These are phyloP conservation scores for Epicauta chinensis DNA, from an alignment of 1,140 invertebrate species.

Conservation along the genomic window DNA sequence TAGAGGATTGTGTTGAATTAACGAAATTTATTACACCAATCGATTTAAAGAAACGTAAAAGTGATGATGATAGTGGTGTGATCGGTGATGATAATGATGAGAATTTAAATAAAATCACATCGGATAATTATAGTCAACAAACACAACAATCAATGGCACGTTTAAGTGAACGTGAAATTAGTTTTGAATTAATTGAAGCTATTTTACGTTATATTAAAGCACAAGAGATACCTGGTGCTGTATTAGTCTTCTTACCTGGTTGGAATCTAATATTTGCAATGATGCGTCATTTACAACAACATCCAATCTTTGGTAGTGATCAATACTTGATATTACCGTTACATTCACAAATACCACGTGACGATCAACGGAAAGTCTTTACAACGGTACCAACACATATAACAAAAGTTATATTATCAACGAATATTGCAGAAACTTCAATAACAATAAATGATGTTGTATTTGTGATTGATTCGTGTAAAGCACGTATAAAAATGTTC, in stretches of 20 bases:
- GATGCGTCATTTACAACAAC: slow-evolving; percentile 75
- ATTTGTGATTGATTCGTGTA: slow-evolving; percentile 92
- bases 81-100: slow-evolving; percentile 66
- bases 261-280: slow-evolving; percentile 93
- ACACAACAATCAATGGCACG: slow-evolving; percentile 67
- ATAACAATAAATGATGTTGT: slow-evolving; percentile 97
- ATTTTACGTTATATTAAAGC: slow-evolving; percentile 70
- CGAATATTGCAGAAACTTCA: slow-evolving; percentile 90
- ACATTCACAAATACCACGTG: slow-evolving; percentile 84
- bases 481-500: slow-evolving; percentile 93
- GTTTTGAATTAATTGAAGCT: slow-evolving; percentile 85
- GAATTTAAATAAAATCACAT: slow-evolving; percentile 64
- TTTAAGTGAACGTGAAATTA: slow-evolving; percentile 83
- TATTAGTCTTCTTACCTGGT: slow-evolving; percentile 88
- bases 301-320: slow-evolving; percentile 65
- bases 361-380: slow-evolving; percentile 86
- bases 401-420: slow-evolving; percentile 81
- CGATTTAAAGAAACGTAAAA: slow-evolving; percentile 61
- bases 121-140: slow-evolving; percentile 31
- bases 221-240: slow-evolving; percentile 70
- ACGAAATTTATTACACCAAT: slow-evolving; percentile 72
- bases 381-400: slow-evolving; percentile 64
- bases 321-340: slow-evolving; percentile 72
- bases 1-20: slow-evolving; percentile 84
- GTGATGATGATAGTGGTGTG: slow-evolving; percentile 49